Base-by-base conservation (phyloP, 1,140 invertebrate genomes). In the Drosophila ficusphila region DNA sequence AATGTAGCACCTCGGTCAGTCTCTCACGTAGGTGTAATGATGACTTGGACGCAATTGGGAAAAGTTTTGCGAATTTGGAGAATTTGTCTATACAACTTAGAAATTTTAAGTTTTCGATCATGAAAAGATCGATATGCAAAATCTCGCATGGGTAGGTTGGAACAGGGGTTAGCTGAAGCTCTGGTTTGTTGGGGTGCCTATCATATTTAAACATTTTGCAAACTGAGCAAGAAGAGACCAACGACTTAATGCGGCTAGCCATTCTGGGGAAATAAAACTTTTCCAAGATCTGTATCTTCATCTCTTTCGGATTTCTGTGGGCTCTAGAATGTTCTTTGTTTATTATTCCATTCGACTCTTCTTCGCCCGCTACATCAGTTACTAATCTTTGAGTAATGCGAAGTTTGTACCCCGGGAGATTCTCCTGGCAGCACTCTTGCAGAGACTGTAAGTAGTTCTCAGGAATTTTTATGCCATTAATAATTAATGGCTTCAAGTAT, bases 271-370 rank as follows among this genome's bases (percentile, higher is more conserved):
- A 69, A 47, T 61, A 53, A 7, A 12, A 68, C 11, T 18, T 36
- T 9, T 68, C 25, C 4, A 39, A n/a, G 0, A 53, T 23, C 12
- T 60, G 56, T 1, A 44, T 1, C 1, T 14, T 12, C 9, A 60
- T 14, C 8, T 68, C 48, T 5, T 39, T 31, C 0, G 48, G 18
- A 3, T 14, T 31, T 14, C 64, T 51, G 21, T 68, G 54, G 1
- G 53, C 64, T 0, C 54, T 68, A 3, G 27, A 9, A 31, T 68
- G 54, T 14, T 60, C 54, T 4, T 48, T 49, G 9, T 56, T 44
- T 19, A 51, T 61, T 18, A 52, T 29, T 16, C 44, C 34, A 14
- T 49, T 57, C 3, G n/a, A n/a, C n/a, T n/a, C n/a, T n/a, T n/a
- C n/a, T n/a, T n/a, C n/a, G n/a, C n/a, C n/a, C n/a, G n/a, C n/a